Evolutionary conservation across 2,888 invertebrate species (phyloP), one percentile per base, ranked within the genome.

Genomic region (Temnothorax rugatulus): DNA sequence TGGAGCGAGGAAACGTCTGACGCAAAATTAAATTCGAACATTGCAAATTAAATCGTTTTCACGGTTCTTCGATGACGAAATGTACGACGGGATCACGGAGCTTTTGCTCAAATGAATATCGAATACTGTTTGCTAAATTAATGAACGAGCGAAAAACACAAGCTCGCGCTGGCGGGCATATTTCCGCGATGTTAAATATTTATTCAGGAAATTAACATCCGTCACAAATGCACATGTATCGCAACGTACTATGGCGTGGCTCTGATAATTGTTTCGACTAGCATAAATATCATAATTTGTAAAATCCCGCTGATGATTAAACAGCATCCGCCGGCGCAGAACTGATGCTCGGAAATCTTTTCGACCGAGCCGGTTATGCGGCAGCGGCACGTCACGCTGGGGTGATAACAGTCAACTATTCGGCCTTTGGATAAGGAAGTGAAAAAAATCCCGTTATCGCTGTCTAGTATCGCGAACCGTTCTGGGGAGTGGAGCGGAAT

Each of bases 381-480:
- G 63, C 63, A 85, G 85, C 85, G 89, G 87, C 90, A 87, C 91
- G 91, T 92, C 91, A 87, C 75, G 90, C 89, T 87, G 85, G 69
- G 82, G 83, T 87, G 93, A 93, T 93, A 93, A 93, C 90, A 88
- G 83, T 87, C 88, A 87, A 84, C 91, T 91, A 91, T 93, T 93
- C 92, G 92, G 91, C 91, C 91, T 90, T 88, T 88, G 88, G 90
- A 92, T 91, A 91, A 92, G 90, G 88, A 90, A 90, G 88, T 68
- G 86, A 90, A 93, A 92, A 92, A 93, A 91, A 85, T 86, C 66
- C 75, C 82, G 82, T 87, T 92, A 93, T 93, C 93, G 76, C 82
- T 52, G 71, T 87, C 79, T 90, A 34, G 84, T 89, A 93, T 92
- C 92, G 90, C 84, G 79, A 54, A 54, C 64, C 44, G 29, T 71